Evolutionary conservation across 1,140 invertebrate species (phyloP).

Genomic region (Drosophila bocqueti): DNA sequence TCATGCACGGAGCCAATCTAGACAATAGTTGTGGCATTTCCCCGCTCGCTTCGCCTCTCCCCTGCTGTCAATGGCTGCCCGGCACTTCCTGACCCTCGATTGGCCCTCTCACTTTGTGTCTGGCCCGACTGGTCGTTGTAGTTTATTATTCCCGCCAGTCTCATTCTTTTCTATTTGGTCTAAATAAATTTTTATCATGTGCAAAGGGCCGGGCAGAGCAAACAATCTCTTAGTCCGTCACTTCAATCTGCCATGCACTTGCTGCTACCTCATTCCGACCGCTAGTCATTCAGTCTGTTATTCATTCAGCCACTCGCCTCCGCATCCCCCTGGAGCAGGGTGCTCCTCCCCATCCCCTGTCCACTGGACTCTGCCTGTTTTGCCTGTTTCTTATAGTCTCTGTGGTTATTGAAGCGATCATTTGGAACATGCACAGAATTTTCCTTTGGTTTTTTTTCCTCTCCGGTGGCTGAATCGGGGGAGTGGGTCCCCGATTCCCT

Average conservation of each 20-base stretch:
- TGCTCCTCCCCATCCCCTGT: neutral
- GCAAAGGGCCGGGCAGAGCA: constrained; percentile 47
- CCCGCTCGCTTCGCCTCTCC: too few species aligned
- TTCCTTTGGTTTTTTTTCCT: constrained; percentile 50
- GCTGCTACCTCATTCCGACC: constrained; percentile 32
- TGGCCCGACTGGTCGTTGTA: constrained; percentile 53
- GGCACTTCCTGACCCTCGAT: constrained; percentile 52
- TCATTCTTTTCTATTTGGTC: constrained; percentile 81
- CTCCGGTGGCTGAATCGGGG: neutral
- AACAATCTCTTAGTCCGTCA: constrained; percentile 49
- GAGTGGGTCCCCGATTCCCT: neutral
- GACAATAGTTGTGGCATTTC: constrained; percentile 55
- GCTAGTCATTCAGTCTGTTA: constrained; percentile 46
- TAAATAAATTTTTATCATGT: constrained; percentile 84
- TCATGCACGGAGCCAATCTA: constrained; percentile 33
- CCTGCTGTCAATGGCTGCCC: constrained; percentile 48
- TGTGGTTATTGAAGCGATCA: constrained; percentile 85
- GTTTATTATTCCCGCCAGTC: constrained; percentile 81
- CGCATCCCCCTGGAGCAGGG: neutral
- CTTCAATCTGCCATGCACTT: constrained; percentile 44
- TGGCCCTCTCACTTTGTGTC: constrained; percentile 44
- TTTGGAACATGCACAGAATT: constrained; percentile 82
- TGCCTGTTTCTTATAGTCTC: constrained; percentile 80
- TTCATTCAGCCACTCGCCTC: constrained; percentile 55
- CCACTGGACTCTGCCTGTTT: constrained; percentile 17